These are phyloP conservation scores for Calosoma granatense DNA, from an alignment of 1,140 invertebrate species.

Conservation along the genomic window DNA sequence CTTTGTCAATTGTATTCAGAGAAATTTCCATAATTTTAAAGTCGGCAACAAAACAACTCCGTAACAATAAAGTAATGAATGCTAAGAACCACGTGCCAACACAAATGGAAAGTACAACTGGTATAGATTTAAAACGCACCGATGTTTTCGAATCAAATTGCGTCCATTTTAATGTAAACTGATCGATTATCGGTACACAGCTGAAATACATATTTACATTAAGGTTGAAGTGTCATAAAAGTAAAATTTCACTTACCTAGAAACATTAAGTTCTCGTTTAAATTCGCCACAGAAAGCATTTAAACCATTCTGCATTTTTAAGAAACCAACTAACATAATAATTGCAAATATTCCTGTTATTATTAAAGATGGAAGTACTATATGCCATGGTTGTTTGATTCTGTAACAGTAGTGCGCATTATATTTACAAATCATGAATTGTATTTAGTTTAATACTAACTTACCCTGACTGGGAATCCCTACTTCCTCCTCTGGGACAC, in stretches of 20 bases:
- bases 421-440: neutral
- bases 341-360: slow-evolving; percentile 12
- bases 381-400: slow-evolving; percentile 14
- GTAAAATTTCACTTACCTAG: slow-evolving; percentile 10
- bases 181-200: slow-evolving; percentile 5
- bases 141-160: slow-evolving; percentile 2
- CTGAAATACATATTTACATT: slow-evolving; percentile 8
- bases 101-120: neutral
- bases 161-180: neutral
- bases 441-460: neutral
- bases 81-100: slow-evolving; percentile 7
- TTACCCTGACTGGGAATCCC: neutral
- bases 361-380: slow-evolving; percentile 15
- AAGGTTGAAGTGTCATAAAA: neutral
- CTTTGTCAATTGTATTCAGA: slow-evolving; percentile 1
- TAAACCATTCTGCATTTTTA: neutral
- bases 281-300: slow-evolving; percentile 11
- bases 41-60: slow-evolving; percentile 12
- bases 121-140: slow-evolving; percentile 7
- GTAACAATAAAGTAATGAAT: slow-evolving; percentile 1
- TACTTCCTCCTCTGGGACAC: slow-evolving; percentile 14
- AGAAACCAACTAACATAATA: slow-evolving; percentile 6
- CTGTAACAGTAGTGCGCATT: no score
- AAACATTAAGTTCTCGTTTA: slow-evolving; percentile 7
- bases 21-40: slow-evolving; percentile 3